A percentile compares a stretch with the other conserved stretches of the same genome.
Evolutionary conservation across 2,113 vertebrate genomes (phyloP).

Genomic region (Brienomyrus longianalis): DNA sequence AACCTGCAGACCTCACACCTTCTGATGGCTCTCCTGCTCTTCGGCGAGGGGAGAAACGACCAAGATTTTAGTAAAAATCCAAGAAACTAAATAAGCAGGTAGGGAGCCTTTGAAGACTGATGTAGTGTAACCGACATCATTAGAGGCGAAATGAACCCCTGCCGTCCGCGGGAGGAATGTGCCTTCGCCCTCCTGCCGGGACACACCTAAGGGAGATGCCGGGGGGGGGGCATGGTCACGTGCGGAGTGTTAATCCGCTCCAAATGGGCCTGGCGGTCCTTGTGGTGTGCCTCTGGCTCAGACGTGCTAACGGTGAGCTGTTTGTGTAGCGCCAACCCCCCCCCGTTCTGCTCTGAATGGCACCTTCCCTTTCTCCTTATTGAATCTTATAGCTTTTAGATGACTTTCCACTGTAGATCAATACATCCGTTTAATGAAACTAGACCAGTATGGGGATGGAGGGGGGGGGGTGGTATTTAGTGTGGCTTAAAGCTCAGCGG

Average conservation of each 20-base stretch:
- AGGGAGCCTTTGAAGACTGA: not conserved
- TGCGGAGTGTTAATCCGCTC: not conserved
- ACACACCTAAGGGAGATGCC: not conserved
- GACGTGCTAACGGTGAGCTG: not conserved
- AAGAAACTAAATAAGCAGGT: not conserved
- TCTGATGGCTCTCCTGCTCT: not conserved
- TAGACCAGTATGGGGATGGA: not conserved
- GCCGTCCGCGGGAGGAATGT: not conserved
- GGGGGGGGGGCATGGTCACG: not conserved
- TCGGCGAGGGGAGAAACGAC: not conserved
- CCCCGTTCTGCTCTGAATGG: not conserved
- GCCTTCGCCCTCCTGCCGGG: not conserved
- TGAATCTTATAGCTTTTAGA: constrained; percentile 16
- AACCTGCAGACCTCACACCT: not conserved
- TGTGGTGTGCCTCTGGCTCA: not conserved
- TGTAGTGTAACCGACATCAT: not conserved
- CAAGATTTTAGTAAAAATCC: not conserved
- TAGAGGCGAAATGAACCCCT: not conserved
- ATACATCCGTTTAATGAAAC: constrained; percentile 12
- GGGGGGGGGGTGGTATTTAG: constrained; percentile 16
- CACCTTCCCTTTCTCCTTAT: not conserved
- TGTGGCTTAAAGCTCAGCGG: constrained; percentile 30
- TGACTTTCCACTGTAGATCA: constrained; percentile 16
- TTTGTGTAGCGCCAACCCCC: not conserved
- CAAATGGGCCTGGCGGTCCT: not conserved